Percentiles rank a stretch among this genome's conserved stretches.
phyloP scores from a whole-genome alignment of 2,797 vertebrate species.

The Rhynchonycteris naso region DNA sequence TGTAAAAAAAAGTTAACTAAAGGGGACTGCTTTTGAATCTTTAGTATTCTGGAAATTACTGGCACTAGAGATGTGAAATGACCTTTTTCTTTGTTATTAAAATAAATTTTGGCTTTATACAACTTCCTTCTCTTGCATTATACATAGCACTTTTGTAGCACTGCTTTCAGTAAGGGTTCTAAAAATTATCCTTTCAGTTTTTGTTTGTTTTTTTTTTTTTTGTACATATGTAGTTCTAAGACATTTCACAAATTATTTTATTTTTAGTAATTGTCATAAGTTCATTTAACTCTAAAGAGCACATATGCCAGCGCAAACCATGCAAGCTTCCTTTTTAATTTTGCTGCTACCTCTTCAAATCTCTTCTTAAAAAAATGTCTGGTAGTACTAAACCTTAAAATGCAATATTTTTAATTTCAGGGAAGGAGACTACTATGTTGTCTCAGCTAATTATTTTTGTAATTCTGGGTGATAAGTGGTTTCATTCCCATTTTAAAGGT shows the following conservation, averaged over 20 bases:
- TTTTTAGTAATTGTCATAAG: background rate
- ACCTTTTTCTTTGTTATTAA: background rate
- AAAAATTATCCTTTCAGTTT: background rate
- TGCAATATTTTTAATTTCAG: slow-evolving; percentile 34
- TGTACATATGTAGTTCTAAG: background rate
- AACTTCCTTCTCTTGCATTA: background rate
- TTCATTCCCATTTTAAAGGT: slow-evolving; percentile 2
- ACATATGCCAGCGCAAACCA: background rate
- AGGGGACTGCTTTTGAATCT: background rate
- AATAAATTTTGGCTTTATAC: background rate
- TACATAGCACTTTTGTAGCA: background rate
- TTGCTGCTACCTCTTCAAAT: background rate
- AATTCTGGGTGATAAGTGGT: background rate
- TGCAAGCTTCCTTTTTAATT: background rate
- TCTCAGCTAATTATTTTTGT: background rate
- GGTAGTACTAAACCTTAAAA: background rate
- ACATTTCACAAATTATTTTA: background rate
- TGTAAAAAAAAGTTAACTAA: background rate
- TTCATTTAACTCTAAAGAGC: background rate
- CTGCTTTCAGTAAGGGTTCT: background rate
- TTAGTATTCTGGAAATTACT: background rate
- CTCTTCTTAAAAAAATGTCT: background rate
- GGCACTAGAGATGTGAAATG: background rate
- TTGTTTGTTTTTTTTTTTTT: background rate
- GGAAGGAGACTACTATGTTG: background rate